Percentiles rank a stretch among this genome's conserved stretches.
Conservation (phyloP, 2,113 vertebrate genomes). For the Nothoprocta perdicaria region DNA sequence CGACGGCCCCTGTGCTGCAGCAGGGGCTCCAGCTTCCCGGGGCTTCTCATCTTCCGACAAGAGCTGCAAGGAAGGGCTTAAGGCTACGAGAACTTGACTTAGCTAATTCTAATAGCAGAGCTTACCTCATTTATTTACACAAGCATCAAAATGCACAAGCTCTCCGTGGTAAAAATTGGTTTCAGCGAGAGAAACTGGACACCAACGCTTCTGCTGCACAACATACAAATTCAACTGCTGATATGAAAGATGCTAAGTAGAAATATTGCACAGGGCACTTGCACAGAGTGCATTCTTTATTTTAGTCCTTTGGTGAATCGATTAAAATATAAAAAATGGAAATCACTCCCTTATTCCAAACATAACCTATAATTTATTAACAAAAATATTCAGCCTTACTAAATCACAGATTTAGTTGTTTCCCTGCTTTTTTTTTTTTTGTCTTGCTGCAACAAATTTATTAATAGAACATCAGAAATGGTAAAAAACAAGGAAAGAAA, state of each 20-base stretch:
- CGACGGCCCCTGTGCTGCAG: neutral
- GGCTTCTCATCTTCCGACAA: neutral
- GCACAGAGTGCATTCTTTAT: neutral
- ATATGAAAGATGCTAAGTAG: neutral
- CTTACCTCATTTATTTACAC: neutral
- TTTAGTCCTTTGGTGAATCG: neutral
- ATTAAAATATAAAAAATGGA: neutral
- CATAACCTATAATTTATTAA: neutral
- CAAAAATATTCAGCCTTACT: neutral
- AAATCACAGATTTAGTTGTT: neutral
- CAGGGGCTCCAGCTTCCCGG: neutral
- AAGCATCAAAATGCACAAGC: neutral
- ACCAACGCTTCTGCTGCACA: neutral
- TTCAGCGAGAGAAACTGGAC: neutral
- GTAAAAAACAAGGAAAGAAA: neutral
- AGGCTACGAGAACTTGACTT: fast-evolving
- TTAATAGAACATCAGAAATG: neutral
- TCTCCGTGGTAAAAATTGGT: neutral
- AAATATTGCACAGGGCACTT: neutral
- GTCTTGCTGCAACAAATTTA: neutral
- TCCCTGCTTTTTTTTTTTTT: neutral
- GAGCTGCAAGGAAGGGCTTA: neutral
- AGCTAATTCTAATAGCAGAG: neutral
- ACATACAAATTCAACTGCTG: neutral
- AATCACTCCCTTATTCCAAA: neutral